A percentile compares a stretch with the other conserved stretches of the same genome.
Evolutionary conservation across 1,140 invertebrate genomes (phyloP).

Genomic region (Bombyx mori): DNA sequence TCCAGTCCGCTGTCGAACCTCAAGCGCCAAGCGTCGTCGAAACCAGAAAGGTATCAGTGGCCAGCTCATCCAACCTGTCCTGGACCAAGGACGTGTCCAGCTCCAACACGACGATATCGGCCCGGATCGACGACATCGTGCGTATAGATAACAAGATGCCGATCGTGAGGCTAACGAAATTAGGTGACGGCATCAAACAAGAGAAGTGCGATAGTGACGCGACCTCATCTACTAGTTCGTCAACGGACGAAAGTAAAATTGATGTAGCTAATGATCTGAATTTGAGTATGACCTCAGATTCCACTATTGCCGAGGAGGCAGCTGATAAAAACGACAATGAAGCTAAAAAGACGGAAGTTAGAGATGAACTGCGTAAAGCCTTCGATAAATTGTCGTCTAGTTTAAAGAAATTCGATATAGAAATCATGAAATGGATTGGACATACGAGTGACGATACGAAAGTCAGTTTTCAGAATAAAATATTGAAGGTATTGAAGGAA

Average conservation of each 20-base stretch:
- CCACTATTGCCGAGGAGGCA: background rate
- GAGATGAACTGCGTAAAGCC: constrained; percentile 16
- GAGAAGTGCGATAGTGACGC: no score
- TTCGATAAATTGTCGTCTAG: constrained; percentile 25
- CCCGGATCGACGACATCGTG: constrained; percentile 34
- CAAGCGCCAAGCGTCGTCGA: constrained; percentile 5
- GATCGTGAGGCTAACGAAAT: constrained; percentile 23
- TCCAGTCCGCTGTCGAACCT: background rate
- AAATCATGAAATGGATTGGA: constrained; percentile 33
- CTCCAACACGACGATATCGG: constrained; percentile 37
- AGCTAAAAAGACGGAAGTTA: constrained; percentile 7
- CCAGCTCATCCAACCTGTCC: constrained; percentile 24
- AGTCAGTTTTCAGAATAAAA: constrained; percentile 15
- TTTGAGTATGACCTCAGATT: constrained; percentile 22
- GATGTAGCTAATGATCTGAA: constrained; percentile 11
- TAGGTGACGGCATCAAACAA: constrained; percentile 3
- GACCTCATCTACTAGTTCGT: background rate
- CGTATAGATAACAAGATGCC: constrained; percentile 43
- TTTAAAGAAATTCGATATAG: constrained; percentile 28
- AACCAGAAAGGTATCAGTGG: constrained; percentile 19
- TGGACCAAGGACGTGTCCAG: constrained; percentile 52
- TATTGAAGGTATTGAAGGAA: constrained; percentile 24
- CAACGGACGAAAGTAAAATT: background rate
- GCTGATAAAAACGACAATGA: background rate
- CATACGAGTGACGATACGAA: constrained; percentile 15